Conservation (phyloP, 2,113 vertebrate genomes). For the Struthidea cinerea region DNA sequence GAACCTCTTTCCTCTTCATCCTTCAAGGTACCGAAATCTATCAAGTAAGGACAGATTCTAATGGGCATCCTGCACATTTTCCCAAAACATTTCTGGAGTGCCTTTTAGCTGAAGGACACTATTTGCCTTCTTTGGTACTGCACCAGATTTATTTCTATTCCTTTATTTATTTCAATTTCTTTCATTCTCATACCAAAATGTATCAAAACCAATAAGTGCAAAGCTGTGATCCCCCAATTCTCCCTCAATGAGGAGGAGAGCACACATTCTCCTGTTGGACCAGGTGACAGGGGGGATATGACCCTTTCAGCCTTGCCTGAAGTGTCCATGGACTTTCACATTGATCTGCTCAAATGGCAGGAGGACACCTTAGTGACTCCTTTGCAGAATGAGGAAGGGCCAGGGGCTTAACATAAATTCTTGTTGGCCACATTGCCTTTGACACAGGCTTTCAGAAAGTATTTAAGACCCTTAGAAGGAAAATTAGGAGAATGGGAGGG, state of each 20-base stretch:
- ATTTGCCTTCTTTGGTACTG: not conserved
- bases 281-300: not conserved
- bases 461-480: not conserved
- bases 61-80: not conserved
- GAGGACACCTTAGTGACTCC: not conserved
- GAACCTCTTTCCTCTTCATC: not conserved
- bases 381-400: not conserved
- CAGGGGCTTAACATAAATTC: not conserved
- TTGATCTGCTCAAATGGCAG: not conserved
- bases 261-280: not conserved
- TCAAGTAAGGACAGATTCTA: not conserved
- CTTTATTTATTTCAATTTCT: not conserved
- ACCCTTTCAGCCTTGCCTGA: not conserved
- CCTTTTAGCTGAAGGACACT: not conserved
- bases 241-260: not conserved
- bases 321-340: accelerated
- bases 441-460: not conserved
- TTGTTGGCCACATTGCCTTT: not conserved
- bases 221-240: not conserved
- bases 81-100: not conserved
- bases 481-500: not conserved
- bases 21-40: not conserved
- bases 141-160: not conserved
- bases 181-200: not conserved
- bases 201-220: not conserved